Evolutionary conservation across 2,113 vertebrate genomes (phyloP), one percentile per base, ranked within the genome.

Genomic region (Ptilorrhoa leucosticta): DNA sequence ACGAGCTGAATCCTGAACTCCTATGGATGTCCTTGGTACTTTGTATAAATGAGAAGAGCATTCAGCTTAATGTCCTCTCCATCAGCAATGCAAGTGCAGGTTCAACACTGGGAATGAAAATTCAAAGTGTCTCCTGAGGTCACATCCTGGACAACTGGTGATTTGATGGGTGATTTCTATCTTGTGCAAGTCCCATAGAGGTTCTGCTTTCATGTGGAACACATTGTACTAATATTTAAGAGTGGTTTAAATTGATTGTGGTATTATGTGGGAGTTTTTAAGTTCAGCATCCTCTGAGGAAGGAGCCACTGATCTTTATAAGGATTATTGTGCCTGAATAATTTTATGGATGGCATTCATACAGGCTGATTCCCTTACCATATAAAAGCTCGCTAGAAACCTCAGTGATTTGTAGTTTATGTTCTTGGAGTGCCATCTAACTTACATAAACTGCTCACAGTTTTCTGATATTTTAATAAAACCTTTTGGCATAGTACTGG

Each of bases 341-440:
- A 69, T 89, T 77, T 51, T 73, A 39, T 63, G 33, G 76, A 73
- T 87, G 39, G 30, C 31, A 48, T 37, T 80, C 63, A n/a, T 89
- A 37, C 22, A 76, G 48, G 27, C n/a, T 89, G 40, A 61, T 87
- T 77, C 71, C 16, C 51, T 77, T 77, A 23, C 40, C 39, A 42
- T 33, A 58, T 15, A 70, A 91, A 89, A 83, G 22, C 42, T 73
- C 60, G 22, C 37, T 81, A 68, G 31, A 54, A 91, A 57, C 22
- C 44, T 64, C 65, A 72, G 40, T 53, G 66, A 72, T 61, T 79
- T 47, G 35, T 76, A 26, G 37, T 70, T 90, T 42, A 53, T 54
- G 33, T 81, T 89, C 89, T 24, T 87, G 71, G 71, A 91, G 42
- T 91, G 76, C 80, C 80, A 89, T 87, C 89, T 89, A 87, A 95